Percentiles rank a stretch among this genome's conserved stretches.
phyloP scores from a whole-genome alignment of 2,797 vertebrate species.

The Tympanoctomys barrerae region DNA sequence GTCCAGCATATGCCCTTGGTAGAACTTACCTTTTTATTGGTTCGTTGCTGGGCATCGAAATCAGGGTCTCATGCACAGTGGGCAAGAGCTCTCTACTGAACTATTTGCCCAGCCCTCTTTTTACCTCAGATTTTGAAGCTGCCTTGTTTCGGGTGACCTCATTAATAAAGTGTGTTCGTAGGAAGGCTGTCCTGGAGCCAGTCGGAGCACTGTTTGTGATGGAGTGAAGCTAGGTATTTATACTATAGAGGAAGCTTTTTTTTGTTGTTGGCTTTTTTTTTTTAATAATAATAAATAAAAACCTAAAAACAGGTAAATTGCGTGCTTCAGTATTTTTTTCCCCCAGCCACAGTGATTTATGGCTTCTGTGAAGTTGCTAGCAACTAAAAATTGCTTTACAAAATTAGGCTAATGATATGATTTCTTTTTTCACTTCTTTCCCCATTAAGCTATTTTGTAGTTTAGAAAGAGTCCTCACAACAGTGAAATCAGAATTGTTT shows the following conservation, averaged over 20 bases:
- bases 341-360: background rate
- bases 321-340: background rate
- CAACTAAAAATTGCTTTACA: background rate
- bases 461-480: background rate
- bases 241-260: background rate
- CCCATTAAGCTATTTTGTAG: background rate
- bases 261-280: background rate
- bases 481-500: background rate
- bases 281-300: slow-evolving; percentile 30
- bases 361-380: slow-evolving; percentile 11
- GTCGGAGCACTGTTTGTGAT: background rate
- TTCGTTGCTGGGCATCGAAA: background rate
- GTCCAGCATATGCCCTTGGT: background rate
- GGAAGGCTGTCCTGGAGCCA: background rate
- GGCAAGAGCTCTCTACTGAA: background rate
- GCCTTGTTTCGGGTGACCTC: background rate
- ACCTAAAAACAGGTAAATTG: background rate
- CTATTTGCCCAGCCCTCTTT: background rate
- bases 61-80: background rate
- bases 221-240: slow-evolving; percentile 11
- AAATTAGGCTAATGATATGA: background rate
- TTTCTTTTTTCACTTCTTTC: background rate
- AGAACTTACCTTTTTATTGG: background rate
- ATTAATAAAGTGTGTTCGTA: background rate
- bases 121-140: background rate